phyloP scores from a whole-genome alignment of 2,888 invertebrate genomes.

The Chymomyza amoena region DNA sequence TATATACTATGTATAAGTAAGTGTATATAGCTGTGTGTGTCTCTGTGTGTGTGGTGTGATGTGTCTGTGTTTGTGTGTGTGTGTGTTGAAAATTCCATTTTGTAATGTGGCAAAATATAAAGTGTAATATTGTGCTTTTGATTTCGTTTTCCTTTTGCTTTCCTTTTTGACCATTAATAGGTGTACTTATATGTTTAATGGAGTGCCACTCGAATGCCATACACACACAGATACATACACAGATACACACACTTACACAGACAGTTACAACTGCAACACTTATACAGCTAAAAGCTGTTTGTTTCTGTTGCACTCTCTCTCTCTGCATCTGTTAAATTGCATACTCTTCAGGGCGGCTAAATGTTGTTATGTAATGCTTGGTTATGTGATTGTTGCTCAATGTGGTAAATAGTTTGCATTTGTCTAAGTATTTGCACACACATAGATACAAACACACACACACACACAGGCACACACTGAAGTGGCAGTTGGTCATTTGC shows the following conservation, averaged over 20 bases:
- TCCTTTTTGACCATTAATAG: slow-evolving; percentile 72
- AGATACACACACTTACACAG: too few relatives aligned
- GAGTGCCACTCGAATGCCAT: slow-evolving; percentile 67
- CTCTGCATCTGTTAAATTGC: slow-evolving; percentile 37
- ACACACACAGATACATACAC: slow-evolving; percentile 7
- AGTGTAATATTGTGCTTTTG: slow-evolving; percentile 70
- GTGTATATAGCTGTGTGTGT: slow-evolving; percentile 16
- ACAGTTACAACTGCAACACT: slow-evolving; percentile 16
- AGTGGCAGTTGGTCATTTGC: slow-evolving; percentile 2
- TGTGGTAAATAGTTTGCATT: slow-evolving; percentile 56
- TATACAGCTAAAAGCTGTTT: neutral
- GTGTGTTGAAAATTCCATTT: slow-evolving; percentile 55
- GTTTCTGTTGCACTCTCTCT: slow-evolving; percentile 28
- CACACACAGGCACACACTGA: neutral
- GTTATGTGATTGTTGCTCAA: slow-evolving; percentile 59
- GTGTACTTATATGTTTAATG: slow-evolving; percentile 72
- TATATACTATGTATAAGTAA: slow-evolving; percentile 40
- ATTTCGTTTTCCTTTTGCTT: slow-evolving; percentile 54
- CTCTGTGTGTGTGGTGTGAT: neutral
- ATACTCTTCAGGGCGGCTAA: slow-evolving; percentile 27
- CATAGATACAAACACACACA: slow-evolving; percentile 5
- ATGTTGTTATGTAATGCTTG: slow-evolving; percentile 38
- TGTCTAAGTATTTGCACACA: slow-evolving; percentile 57
- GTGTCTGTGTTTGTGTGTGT: slow-evolving; percentile 23
- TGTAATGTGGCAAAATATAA: slow-evolving; percentile 70